Conservation (phyloP, 2,797 vertebrate genomes). For the Synaphobranchus kaupii region DNA sequence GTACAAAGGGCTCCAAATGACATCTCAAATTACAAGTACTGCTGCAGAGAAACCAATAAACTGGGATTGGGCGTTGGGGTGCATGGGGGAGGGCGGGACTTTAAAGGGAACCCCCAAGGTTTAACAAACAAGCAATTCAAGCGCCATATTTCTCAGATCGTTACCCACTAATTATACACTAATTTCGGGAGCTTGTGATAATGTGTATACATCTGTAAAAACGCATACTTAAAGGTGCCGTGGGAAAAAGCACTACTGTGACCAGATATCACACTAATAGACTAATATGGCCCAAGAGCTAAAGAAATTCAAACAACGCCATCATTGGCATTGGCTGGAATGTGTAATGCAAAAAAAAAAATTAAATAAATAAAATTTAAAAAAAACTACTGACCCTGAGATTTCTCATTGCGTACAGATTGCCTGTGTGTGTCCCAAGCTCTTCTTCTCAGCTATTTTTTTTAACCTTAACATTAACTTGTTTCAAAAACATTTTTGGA, state of each 20-base stretch:
- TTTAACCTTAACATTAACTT: not conserved
- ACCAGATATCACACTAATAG: too few relatives aligned
- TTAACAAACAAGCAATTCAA: not conserved
- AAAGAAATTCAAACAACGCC: not conserved
- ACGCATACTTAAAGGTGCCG: not conserved
- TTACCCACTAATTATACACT: not conserved
- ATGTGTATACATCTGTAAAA: not conserved
- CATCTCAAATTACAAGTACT: not conserved
- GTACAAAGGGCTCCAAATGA: not conserved
- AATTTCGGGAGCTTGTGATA: not conserved
- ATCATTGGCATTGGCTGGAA: not conserved
- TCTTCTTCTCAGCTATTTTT: not conserved
- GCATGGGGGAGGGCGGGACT: not conserved
- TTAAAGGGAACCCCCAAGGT: not conserved
- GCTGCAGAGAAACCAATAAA: slow-evolving; percentile 1
- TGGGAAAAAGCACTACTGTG: not conserved
- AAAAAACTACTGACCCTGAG: not conserved
- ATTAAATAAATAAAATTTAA: too few relatives aligned
- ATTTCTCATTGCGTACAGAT: not conserved
- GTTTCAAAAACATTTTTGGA: not conserved
- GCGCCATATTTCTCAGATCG: not conserved
- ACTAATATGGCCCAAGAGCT: not conserved
- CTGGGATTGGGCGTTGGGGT: not conserved
- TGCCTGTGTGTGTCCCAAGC: not conserved
- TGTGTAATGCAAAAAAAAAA: not conserved